Conservation (phyloP, 2,113 vertebrate genomes). For the Jaculus jaculus region DNA sequence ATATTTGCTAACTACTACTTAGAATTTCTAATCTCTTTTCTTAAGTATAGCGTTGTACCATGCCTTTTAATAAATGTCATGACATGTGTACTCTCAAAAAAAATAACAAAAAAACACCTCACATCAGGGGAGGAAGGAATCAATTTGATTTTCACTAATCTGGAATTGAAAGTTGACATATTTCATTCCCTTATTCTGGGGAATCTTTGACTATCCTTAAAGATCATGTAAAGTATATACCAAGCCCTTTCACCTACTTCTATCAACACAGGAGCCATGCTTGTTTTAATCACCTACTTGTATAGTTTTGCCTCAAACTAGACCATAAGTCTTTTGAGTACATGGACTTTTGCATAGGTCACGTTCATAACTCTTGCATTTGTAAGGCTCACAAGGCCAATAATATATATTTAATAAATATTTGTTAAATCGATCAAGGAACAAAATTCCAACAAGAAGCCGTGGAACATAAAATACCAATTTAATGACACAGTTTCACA, state of each 20-base stretch:
- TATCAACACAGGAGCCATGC: background rate
- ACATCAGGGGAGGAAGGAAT: background rate
- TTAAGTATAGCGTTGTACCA: slow-evolving; percentile 88
- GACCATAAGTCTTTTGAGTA: background rate
- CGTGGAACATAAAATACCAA: slow-evolving; percentile 33
- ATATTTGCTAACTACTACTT: slow-evolving; percentile 85
- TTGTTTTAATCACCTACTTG: background rate
- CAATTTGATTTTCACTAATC: slow-evolving; percentile 50
- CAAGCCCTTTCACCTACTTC: background rate
- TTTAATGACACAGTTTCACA: slow-evolving; percentile 32
- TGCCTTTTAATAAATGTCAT: slow-evolving; percentile 92
- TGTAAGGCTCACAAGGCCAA: background rate
- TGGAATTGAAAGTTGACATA: slow-evolving; percentile 26
- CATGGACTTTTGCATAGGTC: background rate
- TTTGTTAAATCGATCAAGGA: slow-evolving; percentile 48
- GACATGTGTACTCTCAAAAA: slow-evolving; percentile 85
- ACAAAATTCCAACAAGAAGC: slow-evolving; percentile 44
- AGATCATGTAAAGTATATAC: background rate
- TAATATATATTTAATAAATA: slow-evolving; percentile 43
- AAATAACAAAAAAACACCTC: too few species aligned
- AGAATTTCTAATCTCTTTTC: slow-evolving; percentile 84
- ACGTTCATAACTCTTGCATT: background rate
- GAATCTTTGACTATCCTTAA: slow-evolving; percentile 1
- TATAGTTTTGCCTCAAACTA: background rate
- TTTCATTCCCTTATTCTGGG: background rate